Evolutionary conservation across 30 jellyfish, hydroid and myxozoan species (phyloP), one percentile per base, ranked within the genome.

Genomic region (Hydra vulgaris): DNA sequence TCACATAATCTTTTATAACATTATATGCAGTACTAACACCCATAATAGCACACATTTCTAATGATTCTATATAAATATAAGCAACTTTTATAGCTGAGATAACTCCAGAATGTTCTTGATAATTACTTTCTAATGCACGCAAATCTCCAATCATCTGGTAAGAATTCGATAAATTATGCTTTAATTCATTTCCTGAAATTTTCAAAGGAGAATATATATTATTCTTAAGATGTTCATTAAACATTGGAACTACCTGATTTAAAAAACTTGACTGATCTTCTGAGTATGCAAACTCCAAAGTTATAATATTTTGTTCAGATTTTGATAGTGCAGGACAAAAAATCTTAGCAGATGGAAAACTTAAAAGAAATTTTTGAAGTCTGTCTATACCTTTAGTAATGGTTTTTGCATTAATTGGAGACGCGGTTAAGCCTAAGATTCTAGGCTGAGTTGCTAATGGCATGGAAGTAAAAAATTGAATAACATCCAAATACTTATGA

Each of bases 381-480:
- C 74, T 81, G 54, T 81, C 81, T 69, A 74, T 54, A 23, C 84
- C 87, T 87, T 87, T 82, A 20, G 56, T 75, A 18, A 0, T 23
- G 56, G 82, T 87, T 17, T 83, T 78, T 5, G 70, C 96, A 22
- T 68, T 75, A 53, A 88, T 27, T 23, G 96, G 96, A 18, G 96
- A 83, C 0, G 96, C 96, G 0, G 96, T 88, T 71, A 88, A 77
- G 18, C 94, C 94, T 8, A 88, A 81, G 19, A 88, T 85, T 18
- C 96, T 85, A 18, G 96, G 96, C 25, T 77, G 89, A n/a, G 79
- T 27, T 18, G 77, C 18, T 12, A 26, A 19, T 17, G 79, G 83
- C 24, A 66, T 74, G 27, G 70, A 23, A 17, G 89, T 61, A 19
- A 18, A 52, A 4, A 82, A 21, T 55, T 73, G 67, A 25, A 88